A percentile compares a stretch with the other conserved stretches of the same genome.
phyloP scores from a whole-genome alignment of 2,797 vertebrate species.

The Chloroceryle amazona region DNA sequence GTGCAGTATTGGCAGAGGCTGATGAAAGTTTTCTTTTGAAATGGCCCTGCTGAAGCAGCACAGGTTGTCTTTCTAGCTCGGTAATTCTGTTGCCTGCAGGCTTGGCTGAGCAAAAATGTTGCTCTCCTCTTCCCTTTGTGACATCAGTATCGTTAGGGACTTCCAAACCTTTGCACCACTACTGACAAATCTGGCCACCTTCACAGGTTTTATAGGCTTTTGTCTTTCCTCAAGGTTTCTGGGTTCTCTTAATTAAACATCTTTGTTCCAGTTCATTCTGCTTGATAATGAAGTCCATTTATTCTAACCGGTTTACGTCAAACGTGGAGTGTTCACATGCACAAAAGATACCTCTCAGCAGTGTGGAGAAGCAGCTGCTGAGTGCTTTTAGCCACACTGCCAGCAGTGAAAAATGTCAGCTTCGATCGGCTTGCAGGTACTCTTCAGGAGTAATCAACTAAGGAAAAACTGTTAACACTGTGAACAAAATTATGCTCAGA shows the following conservation, averaged over 20 bases:
- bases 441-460: neutral
- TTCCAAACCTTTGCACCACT: neutral
- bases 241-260: conserved; percentile 13
- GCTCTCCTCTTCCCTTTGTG: neutral
- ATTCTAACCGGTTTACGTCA: conserved; percentile 4
- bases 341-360: neutral
- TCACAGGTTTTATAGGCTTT: neutral
- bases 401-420: neutral
- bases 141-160: fast-evolving
- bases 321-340: neutral
- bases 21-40: neutral
- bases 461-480: neutral
- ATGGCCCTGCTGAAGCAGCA: neutral
- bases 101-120: neutral
- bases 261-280: conserved; percentile 36
- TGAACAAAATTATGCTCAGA: neutral
- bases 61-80: neutral
- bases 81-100: neutral
- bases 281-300: conserved; percentile 45
- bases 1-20: neutral
- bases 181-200: neutral
- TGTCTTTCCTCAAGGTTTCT: neutral
- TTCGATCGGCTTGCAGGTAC: neutral
- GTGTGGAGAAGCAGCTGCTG: neutral
- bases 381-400: neutral